phyloP scores from a whole-genome alignment of 2,797 vertebrate species.

The Alfaro cultratus region DNA sequence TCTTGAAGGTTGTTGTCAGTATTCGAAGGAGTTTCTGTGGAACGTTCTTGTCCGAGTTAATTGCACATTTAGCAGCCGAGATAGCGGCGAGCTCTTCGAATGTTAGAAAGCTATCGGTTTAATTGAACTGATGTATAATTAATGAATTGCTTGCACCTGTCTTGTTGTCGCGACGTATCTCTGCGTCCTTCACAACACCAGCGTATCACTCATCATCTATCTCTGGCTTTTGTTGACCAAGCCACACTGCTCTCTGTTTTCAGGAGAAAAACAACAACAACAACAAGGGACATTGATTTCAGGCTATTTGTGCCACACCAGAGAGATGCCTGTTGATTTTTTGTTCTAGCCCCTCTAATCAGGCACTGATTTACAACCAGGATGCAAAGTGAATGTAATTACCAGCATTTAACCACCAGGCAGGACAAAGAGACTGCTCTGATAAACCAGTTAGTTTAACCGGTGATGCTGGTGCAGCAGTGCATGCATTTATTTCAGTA shows the following conservation, averaged over 20 bases:
- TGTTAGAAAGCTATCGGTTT: conserved; percentile 9
- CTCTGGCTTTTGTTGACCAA: not conserved
- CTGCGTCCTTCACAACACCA: not conserved
- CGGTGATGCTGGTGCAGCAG: not conserved
- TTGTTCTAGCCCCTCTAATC: conserved; percentile 52
- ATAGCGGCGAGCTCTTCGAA: conserved; percentile 32
- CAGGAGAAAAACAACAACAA: conserved; percentile 20
- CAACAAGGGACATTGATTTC: conserved; percentile 44
- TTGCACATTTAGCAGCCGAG: conserved; percentile 22
- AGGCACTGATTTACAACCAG: conserved; percentile 54
- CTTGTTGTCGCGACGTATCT: not conserved
- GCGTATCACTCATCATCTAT: not conserved
- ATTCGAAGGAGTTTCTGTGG: conserved; percentile 6
- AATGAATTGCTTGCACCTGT: not conserved
- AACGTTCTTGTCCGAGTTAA: conserved; percentile 34
- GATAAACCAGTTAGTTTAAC: not conserved
- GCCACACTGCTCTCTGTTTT: conserved; percentile 14
- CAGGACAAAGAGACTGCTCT: conserved; percentile 10
- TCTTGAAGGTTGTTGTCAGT: conserved; percentile 2
- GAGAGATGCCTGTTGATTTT: conserved; percentile 53
- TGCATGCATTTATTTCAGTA: not conserved
- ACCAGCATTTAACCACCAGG: conserved; percentile 52
- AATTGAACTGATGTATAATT: conserved; percentile 11
- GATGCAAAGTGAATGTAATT: conserved; percentile 65
- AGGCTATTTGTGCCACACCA: conserved; percentile 35